Evolutionary conservation across 1,140 invertebrate species (phyloP).

Genomic region (Neodiprion fabricii): DNA sequence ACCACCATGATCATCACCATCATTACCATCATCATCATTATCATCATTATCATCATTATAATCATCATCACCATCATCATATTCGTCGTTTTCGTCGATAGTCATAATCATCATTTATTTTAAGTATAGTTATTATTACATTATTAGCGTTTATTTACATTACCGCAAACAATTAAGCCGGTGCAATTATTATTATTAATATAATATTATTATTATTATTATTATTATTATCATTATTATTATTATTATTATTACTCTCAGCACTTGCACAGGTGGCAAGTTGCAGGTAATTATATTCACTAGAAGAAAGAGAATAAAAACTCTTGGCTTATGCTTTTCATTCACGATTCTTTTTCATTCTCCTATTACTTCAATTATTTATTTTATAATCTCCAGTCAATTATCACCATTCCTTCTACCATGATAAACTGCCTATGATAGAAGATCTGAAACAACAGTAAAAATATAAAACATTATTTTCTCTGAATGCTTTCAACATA

Average conservation of each 20-base stretch:
- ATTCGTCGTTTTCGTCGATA: not conserved
- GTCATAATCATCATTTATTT: not conserved
- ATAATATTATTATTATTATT: not conserved
- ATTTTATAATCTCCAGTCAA: not conserved
- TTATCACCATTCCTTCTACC: not conserved
- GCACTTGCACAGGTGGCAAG: not conserved
- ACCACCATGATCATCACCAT: not conserved
- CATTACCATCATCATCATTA: not conserved
- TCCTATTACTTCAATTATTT: not conserved
- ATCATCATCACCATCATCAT: not conserved
- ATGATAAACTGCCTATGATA: not conserved
- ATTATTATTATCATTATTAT: not conserved
- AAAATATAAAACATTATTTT: not conserved
- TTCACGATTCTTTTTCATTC: not conserved
- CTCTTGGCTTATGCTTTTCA: not conserved
- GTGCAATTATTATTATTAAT: not conserved
- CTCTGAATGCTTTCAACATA: not conserved
- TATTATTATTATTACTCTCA: not conserved
- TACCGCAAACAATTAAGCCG: not conserved
- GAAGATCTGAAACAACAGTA: not conserved
- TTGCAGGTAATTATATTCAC: not conserved
- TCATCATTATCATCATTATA: not conserved
- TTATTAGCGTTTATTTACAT: slow-evolving; percentile 3
- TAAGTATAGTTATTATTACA: not conserved
- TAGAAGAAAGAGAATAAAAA: no score